A percentile compares a stretch with the other conserved stretches of the same genome.
These are phyloP conservation scores for Himalopsyche kuldschensis DNA, from an alignment of 2,888 invertebrate genomes.

Conservation along the genomic window DNA sequence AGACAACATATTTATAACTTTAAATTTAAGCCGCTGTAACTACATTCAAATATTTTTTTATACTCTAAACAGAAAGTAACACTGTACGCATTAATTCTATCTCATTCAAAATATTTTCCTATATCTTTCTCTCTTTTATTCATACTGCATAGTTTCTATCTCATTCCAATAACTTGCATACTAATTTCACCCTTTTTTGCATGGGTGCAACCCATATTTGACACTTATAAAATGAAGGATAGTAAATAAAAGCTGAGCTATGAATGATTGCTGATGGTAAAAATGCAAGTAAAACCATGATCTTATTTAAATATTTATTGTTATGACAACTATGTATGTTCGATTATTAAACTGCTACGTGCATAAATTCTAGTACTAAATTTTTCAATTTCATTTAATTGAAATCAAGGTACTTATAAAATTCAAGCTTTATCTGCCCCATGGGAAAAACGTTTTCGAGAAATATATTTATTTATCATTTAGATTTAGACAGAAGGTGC, in stretches of 20 bases:
- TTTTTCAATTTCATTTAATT: too few species aligned
- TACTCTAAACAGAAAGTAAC: not conserved
- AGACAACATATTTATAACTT: too few species aligned
- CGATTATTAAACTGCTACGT: too few species aligned
- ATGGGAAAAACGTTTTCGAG: too few species aligned
- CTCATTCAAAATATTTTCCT: conserved; percentile 27
- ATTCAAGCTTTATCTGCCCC: too few species aligned
- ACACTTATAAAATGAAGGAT: not conserved
- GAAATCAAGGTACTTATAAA: too few species aligned
- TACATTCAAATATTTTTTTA: not conserved
- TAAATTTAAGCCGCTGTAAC: not conserved
- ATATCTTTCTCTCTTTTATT: not conserved
- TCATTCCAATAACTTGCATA: not conserved
- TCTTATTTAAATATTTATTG: too few species aligned
- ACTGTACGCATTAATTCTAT: not conserved
- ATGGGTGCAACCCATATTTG: conserved; percentile 3
- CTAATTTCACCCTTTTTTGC: conserved; percentile 4
- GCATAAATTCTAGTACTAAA: too few species aligned
- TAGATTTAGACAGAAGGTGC: too few species aligned
- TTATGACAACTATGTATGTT: too few species aligned
- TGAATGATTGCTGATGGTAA: not conserved
- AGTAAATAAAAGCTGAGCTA: not conserved
- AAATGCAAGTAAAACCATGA: too few species aligned
- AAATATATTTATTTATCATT: too few species aligned
- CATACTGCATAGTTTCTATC: not conserved